These are phyloP conservation scores for Cephus nigrinus DNA, from an alignment of 2,888 invertebrate species.

Conservation along the genomic window DNA sequence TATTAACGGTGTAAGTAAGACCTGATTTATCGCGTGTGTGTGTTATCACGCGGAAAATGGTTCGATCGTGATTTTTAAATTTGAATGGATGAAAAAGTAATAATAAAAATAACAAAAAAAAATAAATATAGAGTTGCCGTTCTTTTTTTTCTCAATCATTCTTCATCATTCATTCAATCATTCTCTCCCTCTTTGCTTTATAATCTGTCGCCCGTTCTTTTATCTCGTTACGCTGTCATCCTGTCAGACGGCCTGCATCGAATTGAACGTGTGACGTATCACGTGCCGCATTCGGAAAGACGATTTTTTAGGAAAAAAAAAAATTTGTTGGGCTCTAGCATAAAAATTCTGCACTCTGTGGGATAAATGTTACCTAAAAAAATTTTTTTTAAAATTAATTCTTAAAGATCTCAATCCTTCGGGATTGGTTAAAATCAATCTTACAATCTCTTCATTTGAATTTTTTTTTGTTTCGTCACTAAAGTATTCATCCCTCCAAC, in stretches of 20 bases:
- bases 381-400: slow-evolving; percentile 47
- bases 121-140: not conserved
- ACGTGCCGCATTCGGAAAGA: not conserved
- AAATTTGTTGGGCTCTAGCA: too few relatives aligned
- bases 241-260: not conserved
- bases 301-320: not conserved
- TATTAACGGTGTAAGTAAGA: not conserved
- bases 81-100: not conserved
- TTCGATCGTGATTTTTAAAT: not conserved
- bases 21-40: not conserved
- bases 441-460: slow-evolving; percentile 16
- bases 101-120: not conserved
- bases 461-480: slow-evolving; percentile 48
- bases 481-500: slow-evolving; percentile 46
- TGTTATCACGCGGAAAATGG: not conserved
- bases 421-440: not conserved
- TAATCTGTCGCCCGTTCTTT: not conserved
- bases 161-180: not conserved
- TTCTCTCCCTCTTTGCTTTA: not conserved
- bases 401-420: not conserved
- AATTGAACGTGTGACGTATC: not conserved
- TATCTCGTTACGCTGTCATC: not conserved
- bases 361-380: not conserved
- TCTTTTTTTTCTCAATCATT: not conserved
- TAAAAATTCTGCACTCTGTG: not conserved